Base-by-base conservation (phyloP, 2,797 vertebrate genomes). In the Taeniopygia guttata region DNA sequence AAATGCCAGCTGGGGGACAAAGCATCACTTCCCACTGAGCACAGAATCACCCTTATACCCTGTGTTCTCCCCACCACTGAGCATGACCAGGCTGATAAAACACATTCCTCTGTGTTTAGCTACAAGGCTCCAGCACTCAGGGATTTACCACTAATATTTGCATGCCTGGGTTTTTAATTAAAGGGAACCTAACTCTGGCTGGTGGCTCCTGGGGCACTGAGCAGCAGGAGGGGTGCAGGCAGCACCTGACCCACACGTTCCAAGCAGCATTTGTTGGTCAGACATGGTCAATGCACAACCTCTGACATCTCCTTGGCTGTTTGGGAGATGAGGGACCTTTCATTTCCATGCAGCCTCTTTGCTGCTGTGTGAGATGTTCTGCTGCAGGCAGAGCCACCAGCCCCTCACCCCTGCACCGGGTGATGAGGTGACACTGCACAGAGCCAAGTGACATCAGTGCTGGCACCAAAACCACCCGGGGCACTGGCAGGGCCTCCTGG, bases 271-370 rank as follows among this genome's bases (percentile, higher is more conserved):
- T 22, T 1, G 2, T 2, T 25, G 64, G 60, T 26, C 19, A 12
- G 11, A 14, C 6, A 0, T 3, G 6, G 51, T 7, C 51, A 23
- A 0, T 6, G 38, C 21, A 2, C 69, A 38, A 5, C 34, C 55
- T 63, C 36, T 69, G 22, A 16, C 46, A 52, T 34, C n/a, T 55
- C 42, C 3, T 0, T 8, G 29, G 26, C 18, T 73, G 0, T 64
- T 60, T 34, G 18, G 15, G 38, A 46, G 4, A 7, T 4, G 17
- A 1, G 2, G 4, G 1, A 25, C 0, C 1, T 78, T 54, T 36
- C 3, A 29, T n/a, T 86, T 43, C 54, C 49, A 21, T 0, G 1
- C 40, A 69, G 23, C n/a, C 66, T 55, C 43, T 55, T 45, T 5
- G 6, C 8, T 8, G 6, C n/a, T 52, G 11, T 10, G 32, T 13